Percentiles rank a stretch among this genome's conserved stretches.
These are phyloP conservation scores for Drosophila subobscura DNA, from an alignment of 1,140 invertebrate genomes.

Conservation along the genomic window DNA sequence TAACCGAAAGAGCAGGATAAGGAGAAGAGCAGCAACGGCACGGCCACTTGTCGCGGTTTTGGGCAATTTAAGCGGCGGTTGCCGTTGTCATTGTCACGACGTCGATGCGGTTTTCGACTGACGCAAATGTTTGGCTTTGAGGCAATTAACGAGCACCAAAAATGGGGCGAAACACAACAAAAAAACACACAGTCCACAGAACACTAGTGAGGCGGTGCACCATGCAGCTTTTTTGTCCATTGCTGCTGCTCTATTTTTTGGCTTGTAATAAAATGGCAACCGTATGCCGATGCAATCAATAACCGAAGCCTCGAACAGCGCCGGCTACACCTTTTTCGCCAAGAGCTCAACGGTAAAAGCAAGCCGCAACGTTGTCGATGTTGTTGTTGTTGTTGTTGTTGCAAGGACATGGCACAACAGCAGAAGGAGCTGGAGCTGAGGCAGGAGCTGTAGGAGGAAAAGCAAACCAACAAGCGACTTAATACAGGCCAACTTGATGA, in stretches of 20 bases:
- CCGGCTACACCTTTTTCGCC: slow-evolving; percentile 46
- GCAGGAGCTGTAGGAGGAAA: neutral
- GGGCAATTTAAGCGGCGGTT: slow-evolving; percentile 80
- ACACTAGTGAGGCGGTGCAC: slow-evolving; percentile 29
- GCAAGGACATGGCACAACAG: slow-evolving; percentile 35
- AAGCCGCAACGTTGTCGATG: slow-evolving; percentile 30
- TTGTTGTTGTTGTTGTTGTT: too few species aligned
- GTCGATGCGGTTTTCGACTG: slow-evolving; percentile 63
- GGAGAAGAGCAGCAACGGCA: slow-evolving; percentile 30
- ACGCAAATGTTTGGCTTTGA: slow-evolving; percentile 80
- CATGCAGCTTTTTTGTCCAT: slow-evolving; percentile 12
- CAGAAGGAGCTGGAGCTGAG: neutral
- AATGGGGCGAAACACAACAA: slow-evolving; percentile 25
- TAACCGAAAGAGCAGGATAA: neutral
- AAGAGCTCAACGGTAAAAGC: slow-evolving; percentile 41
- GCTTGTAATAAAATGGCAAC: slow-evolving; percentile 76
- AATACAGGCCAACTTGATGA: slow-evolving; percentile 77
- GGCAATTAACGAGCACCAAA: slow-evolving; percentile 75
- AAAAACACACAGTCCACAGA: slow-evolving; percentile 13
- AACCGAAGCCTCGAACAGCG: slow-evolving; percentile 44
- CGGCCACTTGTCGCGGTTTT: slow-evolving; percentile 79
- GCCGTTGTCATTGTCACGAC: slow-evolving; percentile 73
- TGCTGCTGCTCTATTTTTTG: slow-evolving; percentile 44
- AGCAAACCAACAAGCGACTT: slow-evolving; percentile 69
- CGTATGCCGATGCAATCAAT: slow-evolving; percentile 77